Evolutionary conservation across 2,888 invertebrate species (phyloP).

Genomic region (Teleiodes luculella): DNA sequence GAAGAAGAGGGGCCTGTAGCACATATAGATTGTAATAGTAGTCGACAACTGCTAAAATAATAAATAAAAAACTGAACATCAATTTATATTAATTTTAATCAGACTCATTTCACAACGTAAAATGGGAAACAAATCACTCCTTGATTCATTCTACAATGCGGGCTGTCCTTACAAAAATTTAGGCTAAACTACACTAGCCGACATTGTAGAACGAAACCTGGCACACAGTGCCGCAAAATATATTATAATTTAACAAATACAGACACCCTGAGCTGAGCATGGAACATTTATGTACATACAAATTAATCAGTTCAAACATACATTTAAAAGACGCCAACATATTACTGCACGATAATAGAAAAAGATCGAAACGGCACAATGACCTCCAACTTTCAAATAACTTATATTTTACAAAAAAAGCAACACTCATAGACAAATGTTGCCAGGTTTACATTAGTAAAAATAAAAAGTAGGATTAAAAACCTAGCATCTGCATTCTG

Average conservation of each 20-base stretch:
- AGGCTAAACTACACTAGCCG: slow-evolving; percentile 38
- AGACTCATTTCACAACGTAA: slow-evolving; percentile 75
- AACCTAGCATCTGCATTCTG: too few relatives aligned
- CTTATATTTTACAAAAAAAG: neutral
- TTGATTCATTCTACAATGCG: slow-evolving; percentile 52
- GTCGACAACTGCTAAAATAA: neutral
- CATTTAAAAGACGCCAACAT: slow-evolving; percentile 14
- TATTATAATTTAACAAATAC: slow-evolving; percentile 40
- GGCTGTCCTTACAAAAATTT: slow-evolving; percentile 46
- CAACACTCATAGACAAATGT: too few relatives aligned
- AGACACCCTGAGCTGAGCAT: slow-evolving; percentile 31
- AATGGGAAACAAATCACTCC: slow-evolving; percentile 58
- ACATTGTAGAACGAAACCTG: slow-evolving; percentile 47
- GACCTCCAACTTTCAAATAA: too few relatives aligned
- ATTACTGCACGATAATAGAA: neutral
- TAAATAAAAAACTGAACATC: slow-evolving; percentile 37
- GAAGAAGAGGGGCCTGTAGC: too few relatives aligned
- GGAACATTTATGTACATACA: slow-evolving; percentile 20
- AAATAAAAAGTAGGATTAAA: too few relatives aligned
- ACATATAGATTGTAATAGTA: too few relatives aligned
- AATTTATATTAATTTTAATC: slow-evolving; percentile 69
- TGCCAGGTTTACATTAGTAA: too few relatives aligned
- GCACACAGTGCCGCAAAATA: slow-evolving; percentile 49
- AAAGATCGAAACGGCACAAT: neutral
- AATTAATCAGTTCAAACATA: slow-evolving; percentile 35